These are phyloP conservation scores for Lepus europaeus DNA, from an alignment of 2,113 vertebrate species.

Conservation along the genomic window DNA sequence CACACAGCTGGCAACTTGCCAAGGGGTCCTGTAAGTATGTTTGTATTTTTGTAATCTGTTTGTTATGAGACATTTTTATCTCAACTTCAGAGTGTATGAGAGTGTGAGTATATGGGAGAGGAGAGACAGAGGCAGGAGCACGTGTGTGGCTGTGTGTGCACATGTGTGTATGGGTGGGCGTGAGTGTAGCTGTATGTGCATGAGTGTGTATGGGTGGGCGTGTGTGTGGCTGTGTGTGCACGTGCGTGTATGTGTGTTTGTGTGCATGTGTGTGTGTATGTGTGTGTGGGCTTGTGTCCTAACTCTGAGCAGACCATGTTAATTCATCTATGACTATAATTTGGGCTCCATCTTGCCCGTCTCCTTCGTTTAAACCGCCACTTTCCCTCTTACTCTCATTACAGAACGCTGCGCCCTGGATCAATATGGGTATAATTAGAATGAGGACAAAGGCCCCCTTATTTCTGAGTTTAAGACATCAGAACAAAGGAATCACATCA, in stretches of 20 bases:
- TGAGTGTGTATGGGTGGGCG: no score
- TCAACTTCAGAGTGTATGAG: neutral
- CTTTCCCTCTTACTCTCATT: neutral
- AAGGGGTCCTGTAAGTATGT: neutral
- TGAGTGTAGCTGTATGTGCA: no score
- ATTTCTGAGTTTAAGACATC: constrained; percentile 68
- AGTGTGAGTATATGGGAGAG: neutral
- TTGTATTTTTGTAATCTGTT: constrained; percentile 18
- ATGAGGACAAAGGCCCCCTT: constrained; percentile 57
- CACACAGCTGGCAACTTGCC: neutral
- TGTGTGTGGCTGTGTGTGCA: no score
- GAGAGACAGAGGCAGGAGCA: neutral
- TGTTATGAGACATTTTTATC: neutral
- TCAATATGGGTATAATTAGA: constrained; percentile 47
- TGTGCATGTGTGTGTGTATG: no score
- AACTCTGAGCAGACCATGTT: neutral
- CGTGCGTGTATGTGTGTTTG: no score
- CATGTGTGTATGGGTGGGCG: no score
- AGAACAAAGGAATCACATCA: constrained; percentile 66
- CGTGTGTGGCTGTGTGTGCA: no score
- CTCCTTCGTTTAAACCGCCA: constrained; percentile 32
- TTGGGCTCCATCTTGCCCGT: neutral
- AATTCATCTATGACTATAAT: neutral
- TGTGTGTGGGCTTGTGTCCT: neutral
- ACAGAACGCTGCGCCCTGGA: constrained; percentile 11